These are phyloP conservation scores for Caenorhabditis drosophilae DNA, from an alignment of 2,888 invertebrate genomes.

Conservation along the genomic window DNA sequence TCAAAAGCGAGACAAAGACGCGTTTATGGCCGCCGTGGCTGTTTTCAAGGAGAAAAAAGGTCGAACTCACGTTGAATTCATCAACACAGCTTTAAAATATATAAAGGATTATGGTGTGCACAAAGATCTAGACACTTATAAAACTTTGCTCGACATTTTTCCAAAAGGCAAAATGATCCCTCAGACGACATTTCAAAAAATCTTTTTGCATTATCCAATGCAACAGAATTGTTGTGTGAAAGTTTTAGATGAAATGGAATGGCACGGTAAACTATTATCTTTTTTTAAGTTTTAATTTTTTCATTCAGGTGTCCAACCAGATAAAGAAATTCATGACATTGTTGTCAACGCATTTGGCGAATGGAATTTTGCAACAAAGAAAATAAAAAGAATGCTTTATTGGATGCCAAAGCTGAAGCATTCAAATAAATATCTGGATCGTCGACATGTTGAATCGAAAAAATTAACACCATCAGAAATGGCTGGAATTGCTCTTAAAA, in stretches of 20 bases:
- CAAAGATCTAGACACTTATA: constrained; percentile 75
- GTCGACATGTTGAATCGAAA: constrained; percentile 55
- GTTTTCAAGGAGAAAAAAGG: constrained; percentile 79
- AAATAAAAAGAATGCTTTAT: constrained; percentile 74
- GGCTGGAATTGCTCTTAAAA: constrained; percentile 63
- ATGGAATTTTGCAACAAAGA: constrained; percentile 73
- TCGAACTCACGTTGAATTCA: constrained; percentile 90
- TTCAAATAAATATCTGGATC: constrained; percentile 84
- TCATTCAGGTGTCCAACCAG: constrained; percentile 82
- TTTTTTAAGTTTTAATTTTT: constrained; percentile 4
- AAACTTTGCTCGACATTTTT: constrained; percentile 68
- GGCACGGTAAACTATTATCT: constrained; percentile 76
- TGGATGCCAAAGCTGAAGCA: constrained; percentile 89
- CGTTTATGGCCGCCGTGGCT: constrained; percentile 70
- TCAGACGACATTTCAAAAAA: constrained; percentile 78
- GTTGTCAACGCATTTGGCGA: constrained; percentile 85
- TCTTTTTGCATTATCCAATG: constrained; percentile 90
- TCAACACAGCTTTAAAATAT: constrained; percentile 84
- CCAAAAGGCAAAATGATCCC: constrained; percentile 85
- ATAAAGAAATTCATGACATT: constrained; percentile 84
- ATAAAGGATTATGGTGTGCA: constrained; percentile 90
- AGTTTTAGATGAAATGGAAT: constrained; percentile 91
- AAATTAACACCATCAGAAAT: constrained; percentile 50
- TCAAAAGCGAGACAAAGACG: constrained; percentile 55
- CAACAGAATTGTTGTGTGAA: constrained; percentile 93